phyloP scores from a whole-genome alignment of 2,113 vertebrate species.

The Elephas maximus region DNA sequence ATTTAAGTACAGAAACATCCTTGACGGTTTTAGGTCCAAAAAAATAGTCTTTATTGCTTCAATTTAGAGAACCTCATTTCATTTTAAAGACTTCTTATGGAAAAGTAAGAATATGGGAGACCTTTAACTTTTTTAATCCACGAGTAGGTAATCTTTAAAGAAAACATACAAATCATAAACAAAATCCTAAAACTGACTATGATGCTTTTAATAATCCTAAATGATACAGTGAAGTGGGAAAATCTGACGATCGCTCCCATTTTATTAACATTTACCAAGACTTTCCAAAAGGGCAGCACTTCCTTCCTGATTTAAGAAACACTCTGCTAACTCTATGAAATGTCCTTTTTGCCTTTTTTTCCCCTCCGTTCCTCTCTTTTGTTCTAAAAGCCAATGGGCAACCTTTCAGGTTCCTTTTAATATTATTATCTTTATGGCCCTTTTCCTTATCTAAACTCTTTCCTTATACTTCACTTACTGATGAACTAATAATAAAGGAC shows the following conservation, averaged over 20 bases:
- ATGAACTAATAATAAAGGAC: background rate
- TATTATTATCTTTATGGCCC: background rate
- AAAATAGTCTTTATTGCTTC: background rate
- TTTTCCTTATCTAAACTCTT: background rate
- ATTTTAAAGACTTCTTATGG: background rate
- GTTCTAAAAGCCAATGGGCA: background rate
- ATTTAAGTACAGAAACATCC: background rate
- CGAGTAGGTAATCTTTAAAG: background rate
- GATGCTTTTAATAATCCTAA: background rate
- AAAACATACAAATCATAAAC: background rate
- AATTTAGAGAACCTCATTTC: slow-evolving; percentile 6
- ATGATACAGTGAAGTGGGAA: background rate
- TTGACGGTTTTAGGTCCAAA: slow-evolving; percentile 24
- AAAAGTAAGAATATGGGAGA: background rate
- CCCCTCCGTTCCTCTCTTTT: background rate
- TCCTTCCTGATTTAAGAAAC: slow-evolving; percentile 20
- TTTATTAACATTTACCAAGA: background rate
- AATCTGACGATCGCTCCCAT: background rate
- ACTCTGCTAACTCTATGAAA: background rate
- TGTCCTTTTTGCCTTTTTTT: background rate
- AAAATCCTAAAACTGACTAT: background rate
- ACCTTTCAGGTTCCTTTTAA: background rate
- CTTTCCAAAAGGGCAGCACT: background rate
- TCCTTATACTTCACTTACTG: background rate
- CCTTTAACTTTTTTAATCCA: background rate